phyloP scores from a whole-genome alignment of 2,888 invertebrate species.

The Andricus curvator region DNA sequence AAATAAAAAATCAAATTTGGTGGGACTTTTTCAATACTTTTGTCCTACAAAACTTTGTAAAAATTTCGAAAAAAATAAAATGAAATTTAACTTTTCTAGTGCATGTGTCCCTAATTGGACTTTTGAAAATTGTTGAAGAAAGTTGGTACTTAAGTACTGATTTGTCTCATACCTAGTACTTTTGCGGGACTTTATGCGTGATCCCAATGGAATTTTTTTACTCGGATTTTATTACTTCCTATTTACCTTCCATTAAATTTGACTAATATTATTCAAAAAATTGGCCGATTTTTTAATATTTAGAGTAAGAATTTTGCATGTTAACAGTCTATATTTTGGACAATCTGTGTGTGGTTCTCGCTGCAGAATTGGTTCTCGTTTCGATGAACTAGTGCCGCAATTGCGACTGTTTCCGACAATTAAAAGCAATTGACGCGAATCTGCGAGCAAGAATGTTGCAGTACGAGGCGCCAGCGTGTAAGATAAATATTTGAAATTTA shows the following conservation, averaged over 20 bases:
- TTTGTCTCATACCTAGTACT: too few relatives aligned
- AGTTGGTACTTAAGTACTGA: too few relatives aligned
- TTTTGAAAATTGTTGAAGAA: too few relatives aligned
- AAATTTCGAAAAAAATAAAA: too few relatives aligned
- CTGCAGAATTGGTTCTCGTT: slow-evolving; percentile 5
- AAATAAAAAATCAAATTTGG: too few relatives aligned
- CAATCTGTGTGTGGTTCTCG: slow-evolving; percentile 9
- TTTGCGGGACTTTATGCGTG: too few relatives aligned
- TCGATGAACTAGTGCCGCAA: slow-evolving; percentile 10
- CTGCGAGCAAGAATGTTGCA: slow-evolving; percentile 6
- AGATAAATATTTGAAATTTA: slow-evolving; percentile 31
- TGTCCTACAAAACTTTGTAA: too few relatives aligned
- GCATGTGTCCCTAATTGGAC: too few relatives aligned
- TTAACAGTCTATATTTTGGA: not conserved
- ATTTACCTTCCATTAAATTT: not conserved
- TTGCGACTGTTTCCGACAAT: slow-evolving; percentile 60
- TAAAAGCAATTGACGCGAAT: slow-evolving; percentile 64
- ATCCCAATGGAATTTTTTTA: too few relatives aligned
- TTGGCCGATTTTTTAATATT: not conserved
- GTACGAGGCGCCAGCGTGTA: slow-evolving; percentile 32
- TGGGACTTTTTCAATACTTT: too few relatives aligned
- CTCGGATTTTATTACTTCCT: not conserved
- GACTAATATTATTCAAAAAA: not conserved
- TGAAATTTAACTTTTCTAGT: too few relatives aligned
- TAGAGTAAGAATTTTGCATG: not conserved